Evolutionary conservation across 1,140 invertebrate genomes (phyloP).

Genomic region (Megalopta genalis): DNA sequence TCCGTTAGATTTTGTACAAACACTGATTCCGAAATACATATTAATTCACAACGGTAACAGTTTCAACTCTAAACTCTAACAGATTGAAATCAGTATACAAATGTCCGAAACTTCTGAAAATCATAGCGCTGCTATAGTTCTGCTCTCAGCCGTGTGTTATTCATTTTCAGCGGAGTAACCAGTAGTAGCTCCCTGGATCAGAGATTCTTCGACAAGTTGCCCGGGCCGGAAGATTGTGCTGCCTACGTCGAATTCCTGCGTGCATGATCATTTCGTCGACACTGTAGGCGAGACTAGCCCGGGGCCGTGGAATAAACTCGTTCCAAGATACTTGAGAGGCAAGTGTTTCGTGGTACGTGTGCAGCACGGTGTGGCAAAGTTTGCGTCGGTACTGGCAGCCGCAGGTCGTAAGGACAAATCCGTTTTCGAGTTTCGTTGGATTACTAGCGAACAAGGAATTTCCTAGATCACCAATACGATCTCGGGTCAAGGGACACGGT

Average conservation of each 20-base stretch:
- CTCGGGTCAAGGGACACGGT: constrained; percentile 8
- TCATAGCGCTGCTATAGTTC: too few species aligned
- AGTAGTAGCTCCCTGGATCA: too few species aligned
- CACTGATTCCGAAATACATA: too few species aligned
- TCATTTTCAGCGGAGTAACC: too few species aligned
- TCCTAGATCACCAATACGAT: constrained; percentile 64
- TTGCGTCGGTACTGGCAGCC: constrained; percentile 60
- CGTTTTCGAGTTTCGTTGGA: constrained; percentile 68
- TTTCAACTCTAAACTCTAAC: too few species aligned
- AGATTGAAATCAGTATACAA: too few species aligned
- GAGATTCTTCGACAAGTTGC: constrained; percentile 40
- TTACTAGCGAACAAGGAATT: constrained; percentile 64
- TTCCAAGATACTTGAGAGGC: constrained; percentile 60
- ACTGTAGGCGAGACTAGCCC: constrained; percentile 46
- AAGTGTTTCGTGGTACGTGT: constrained; percentile 62
- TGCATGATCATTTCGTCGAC: constrained; percentile 41
- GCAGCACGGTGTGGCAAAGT: constrained; percentile 52
- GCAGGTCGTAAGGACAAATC: constrained; percentile 68
- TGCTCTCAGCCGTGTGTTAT: too few species aligned
- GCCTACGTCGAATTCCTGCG: constrained; percentile 14
- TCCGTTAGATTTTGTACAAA: too few species aligned
- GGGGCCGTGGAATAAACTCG: constrained; percentile 61
- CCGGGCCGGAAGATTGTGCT: constrained; percentile 37
- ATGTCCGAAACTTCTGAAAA: too few species aligned
- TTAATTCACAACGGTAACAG: too few species aligned